Percentiles rank a stretch among this genome's conserved stretches.
Conservation (phyloP, 2,797 vertebrate species). For the Manis crassicaudata region DNA sequence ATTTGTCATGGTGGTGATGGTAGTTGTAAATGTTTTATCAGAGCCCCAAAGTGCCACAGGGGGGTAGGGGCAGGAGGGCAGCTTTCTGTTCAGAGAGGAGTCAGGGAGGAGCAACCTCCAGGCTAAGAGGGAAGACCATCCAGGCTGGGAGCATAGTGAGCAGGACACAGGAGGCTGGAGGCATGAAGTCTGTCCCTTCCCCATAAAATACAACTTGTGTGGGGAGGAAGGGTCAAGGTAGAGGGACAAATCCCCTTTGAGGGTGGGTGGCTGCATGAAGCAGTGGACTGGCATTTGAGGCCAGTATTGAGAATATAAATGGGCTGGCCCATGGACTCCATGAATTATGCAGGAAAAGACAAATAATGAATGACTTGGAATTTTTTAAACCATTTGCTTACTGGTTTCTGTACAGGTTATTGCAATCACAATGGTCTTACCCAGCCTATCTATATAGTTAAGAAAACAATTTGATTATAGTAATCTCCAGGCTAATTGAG, state of each 20-base stretch:
- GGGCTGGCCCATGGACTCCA: neutral
- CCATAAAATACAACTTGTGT: neutral
- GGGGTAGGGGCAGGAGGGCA: accelerated
- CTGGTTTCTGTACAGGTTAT: neutral
- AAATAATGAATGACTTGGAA: constrained; percentile 9
- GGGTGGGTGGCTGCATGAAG: neutral
- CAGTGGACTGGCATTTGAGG: neutral
- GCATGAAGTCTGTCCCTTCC: neutral
- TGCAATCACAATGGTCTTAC: neutral
- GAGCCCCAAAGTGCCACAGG: neutral
- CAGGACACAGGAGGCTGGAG: neutral
- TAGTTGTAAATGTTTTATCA: neutral
- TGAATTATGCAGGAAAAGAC: neutral
- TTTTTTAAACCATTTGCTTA: constrained; percentile 18
- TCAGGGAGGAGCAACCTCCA: neutral
- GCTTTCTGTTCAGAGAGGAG: neutral
- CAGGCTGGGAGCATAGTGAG: neutral
- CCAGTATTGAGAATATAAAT: neutral
- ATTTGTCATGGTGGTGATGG: accelerated
- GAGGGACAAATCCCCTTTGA: accelerated
- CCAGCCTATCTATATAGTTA: neutral
- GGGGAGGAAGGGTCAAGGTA: neutral
- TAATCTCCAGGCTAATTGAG: neutral
- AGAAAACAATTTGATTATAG: neutral
- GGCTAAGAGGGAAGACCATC: neutral